Base-by-base conservation (phyloP, 1,140 invertebrate species). In the Ostrea edulis region DNA sequence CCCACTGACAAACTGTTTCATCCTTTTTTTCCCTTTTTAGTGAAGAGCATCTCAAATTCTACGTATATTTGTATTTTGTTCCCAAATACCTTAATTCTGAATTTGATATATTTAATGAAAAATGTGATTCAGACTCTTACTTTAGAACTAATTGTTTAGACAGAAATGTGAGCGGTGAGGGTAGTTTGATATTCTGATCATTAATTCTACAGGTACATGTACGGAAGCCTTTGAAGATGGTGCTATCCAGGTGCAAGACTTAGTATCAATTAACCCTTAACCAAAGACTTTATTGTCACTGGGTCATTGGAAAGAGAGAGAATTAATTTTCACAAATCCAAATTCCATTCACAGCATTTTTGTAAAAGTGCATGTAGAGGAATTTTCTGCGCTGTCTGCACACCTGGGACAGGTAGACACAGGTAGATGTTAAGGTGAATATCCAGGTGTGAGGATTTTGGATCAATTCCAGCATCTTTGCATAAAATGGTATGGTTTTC, bases 121-220 rank as follows among this genome's bases (percentile, higher is more conserved):
- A 62, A 77, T 25, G 68, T 29, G 9, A 35, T 35, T 29, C 29
- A 25, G 29, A 77, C 29, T 77, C 68, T 35, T 77, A 77, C 68
- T 77, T 77, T 77, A 77, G 25, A 77, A 62, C 17, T 14, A 20
- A n/a, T 20, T 77, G 22, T 77, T 77, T 25, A 35, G 29, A 77
- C 22, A 77, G 68, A 77, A 77, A 77, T 77, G 68, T 25, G 22
- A 77, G 22, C 68, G 7, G 5, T 12, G 68, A 77, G 25, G 25
- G 68, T 77, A 77, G 68, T 3, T 77, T 77, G 68, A 77, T 77
- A 77, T 77, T 77, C 25, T 77, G 25, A 77, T 44, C 68, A 77
- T 77, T 77, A 77, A 25, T 77, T 25, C 55, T 77, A 35, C 68
- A 77, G 68, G 25, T 77, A 77, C 11, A 17, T 77, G 25, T 25